Conservation (phyloP, 2,113 vertebrate species). For the Cebidichthys violaceus region DNA sequence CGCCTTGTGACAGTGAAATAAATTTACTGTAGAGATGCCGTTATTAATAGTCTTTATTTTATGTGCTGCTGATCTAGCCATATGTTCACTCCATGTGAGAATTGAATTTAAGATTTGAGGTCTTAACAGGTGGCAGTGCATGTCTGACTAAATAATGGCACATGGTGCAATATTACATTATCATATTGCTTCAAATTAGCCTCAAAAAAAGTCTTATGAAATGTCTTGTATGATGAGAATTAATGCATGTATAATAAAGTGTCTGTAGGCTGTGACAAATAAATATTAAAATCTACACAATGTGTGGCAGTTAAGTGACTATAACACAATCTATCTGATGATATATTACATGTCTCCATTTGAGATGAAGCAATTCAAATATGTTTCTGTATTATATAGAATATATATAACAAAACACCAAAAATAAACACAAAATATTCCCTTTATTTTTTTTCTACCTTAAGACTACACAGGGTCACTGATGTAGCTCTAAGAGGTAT, state of each 20-base stretch:
- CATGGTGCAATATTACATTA: conserved; percentile 38
- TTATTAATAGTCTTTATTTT: conserved; percentile 29
- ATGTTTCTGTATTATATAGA: background rate
- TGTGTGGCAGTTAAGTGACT: background rate
- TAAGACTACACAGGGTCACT: conserved; percentile 96
- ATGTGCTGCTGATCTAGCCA: conserved; percentile 21
- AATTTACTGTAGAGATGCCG: conserved; percentile 23
- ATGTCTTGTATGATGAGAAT: conserved; percentile 13
- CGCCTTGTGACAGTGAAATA: conserved; percentile 22
- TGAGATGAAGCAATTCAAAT: background rate
- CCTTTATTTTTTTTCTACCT: conserved; percentile 95
- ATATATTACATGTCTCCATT: background rate
- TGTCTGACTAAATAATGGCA: conserved; percentile 41
- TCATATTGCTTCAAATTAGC: conserved; percentile 47
- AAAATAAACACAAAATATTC: conserved; percentile 98
- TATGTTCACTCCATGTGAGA: conserved; percentile 22
- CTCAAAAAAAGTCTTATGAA: conserved; percentile 19
- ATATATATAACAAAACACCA: conserved; percentile 48
- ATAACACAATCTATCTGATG: background rate
- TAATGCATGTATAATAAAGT: background rate
- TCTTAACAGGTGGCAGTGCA: conserved; percentile 44
- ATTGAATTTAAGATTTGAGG: conserved; percentile 4
- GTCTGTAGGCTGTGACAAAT: background rate
- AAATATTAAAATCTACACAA: background rate
- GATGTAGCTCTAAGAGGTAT: conserved; percentile 96